A percentile compares a stretch with the other conserved stretches of the same genome.
phyloP scores from a whole-genome alignment of 2,888 invertebrate genomes.

The Callyntrura guangdongensis region DNA sequence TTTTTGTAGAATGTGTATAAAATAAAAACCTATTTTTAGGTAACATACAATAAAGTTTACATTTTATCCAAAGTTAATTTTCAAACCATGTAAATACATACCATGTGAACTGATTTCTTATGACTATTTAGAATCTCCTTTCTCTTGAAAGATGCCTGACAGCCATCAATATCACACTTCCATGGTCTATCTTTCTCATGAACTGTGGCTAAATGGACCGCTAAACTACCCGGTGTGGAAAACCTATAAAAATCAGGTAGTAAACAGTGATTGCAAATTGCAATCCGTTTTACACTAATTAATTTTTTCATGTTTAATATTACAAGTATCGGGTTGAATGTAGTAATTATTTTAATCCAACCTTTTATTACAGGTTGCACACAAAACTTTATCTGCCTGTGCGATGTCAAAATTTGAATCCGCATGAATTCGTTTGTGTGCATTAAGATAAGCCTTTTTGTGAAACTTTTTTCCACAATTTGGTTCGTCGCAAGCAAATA shows the following conservation, averaged over 20 bases:
- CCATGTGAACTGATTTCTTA: conserved; percentile 51
- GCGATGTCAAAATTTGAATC: conserved; percentile 63
- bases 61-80: too few relatives aligned
- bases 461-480: conserved; percentile 74
- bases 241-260: conserved; percentile 17
- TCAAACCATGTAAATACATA: too few relatives aligned
- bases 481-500: conserved; percentile 59
- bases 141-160: conserved; percentile 74
- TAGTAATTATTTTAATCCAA: too few relatives aligned
- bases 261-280: too few relatives aligned
- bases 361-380: not conserved
- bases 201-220: conserved; percentile 70
- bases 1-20: too few relatives aligned
- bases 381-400: not conserved
- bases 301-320: too few relatives aligned
- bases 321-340: too few relatives aligned
- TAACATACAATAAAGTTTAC: too few relatives aligned
- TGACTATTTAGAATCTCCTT: conserved; percentile 56
- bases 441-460: conserved; percentile 74
- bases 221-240: conserved; percentile 44
- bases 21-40: too few relatives aligned
- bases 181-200: conserved; percentile 75
- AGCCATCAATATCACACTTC: conserved; percentile 77
- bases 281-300: too few relatives aligned
- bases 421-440: conserved; percentile 78